Evolutionary conservation across 2,113 vertebrate species (phyloP), one percentile per base, ranked within the genome.

Genomic region (Sorex fumeus): DNA sequence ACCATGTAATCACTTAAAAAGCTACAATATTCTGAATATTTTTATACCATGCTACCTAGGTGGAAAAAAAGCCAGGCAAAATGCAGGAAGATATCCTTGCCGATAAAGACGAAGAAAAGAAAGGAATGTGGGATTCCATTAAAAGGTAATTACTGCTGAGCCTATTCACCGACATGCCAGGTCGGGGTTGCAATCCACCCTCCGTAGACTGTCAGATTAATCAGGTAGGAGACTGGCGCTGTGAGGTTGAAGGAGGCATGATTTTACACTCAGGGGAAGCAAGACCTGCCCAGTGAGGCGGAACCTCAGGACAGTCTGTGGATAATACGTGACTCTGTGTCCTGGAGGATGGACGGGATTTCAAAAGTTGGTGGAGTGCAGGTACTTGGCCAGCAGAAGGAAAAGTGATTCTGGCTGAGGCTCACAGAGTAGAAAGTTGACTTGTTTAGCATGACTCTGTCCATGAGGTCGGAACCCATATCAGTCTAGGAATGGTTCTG

Each of bases 11-110:
- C 92, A 64, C 32, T 85, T 43, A 50, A 79, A 92, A 75, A 91
- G 18, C 47, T 93, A 3, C 18, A 32, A 84, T 70, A 67, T 94
- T 90, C 67, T 75, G 57, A 71, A 74, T 70, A 13, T 28, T 80
- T n/a, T 96, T 96, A 93, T 60, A 3, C 77, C 85, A 60, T 95
- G 77, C 91, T 96, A 8, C 83, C 74, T 96, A 98, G 98, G 98
- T 98, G 18, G 96, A 97, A 88, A 98, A 98, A 93, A 98, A 97
- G 66, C 79, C 97, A 47, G 96, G 96, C 93, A 98, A 97, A 97
- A 76, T 97, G 45, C 95, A 97, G 84, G 98, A 98, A 96, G 97
- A 98, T 88, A 96, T 98, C 64, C 97, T 98, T 92, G 94, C 66
- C 28, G 97, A 98, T 77, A 96, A 77, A 85, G 40, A 78, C 36